Base-by-base conservation (phyloP, 1,140 invertebrate genomes). In the Tetragnatha versicolor region DNA sequence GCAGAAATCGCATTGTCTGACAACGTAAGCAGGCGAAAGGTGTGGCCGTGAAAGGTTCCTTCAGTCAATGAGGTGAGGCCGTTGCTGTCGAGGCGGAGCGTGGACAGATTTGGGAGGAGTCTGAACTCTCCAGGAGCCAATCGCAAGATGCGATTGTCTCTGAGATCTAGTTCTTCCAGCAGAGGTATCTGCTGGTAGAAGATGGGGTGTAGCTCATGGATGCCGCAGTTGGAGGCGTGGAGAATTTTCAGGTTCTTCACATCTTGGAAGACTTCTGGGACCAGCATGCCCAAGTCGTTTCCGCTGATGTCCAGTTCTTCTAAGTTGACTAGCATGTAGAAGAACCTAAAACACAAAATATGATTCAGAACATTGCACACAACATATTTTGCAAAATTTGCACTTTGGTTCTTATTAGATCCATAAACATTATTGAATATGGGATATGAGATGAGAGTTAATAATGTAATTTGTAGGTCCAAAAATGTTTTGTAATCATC, bases 31-130 rank as follows among this genome's bases (percentile, higher is more conserved):
- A 86, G 83, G 35, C 84, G 82, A 1, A 89, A 82, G 12, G 83
- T 66, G 81, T 86, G 84, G 81, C 89, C 89, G 49, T 88, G 88
- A 85, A 93, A 93, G 75, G 91, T 91, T 80, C 90, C 87, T 83
- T 93, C 92, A 20, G 91, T 86, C 35, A 93, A 87, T 10, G 77
- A 81, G 3, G 91, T 90, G 49, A 94, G 85, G 82, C 91, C 89
- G 86, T 94, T 94, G 29, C 92, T 92, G 82, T 93, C 91, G 80
- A 94, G 85, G 81, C 88, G 87, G 49, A 94, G 86, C 80, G 88
- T 88, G 81, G 89, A 89, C 37, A 94, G 85, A 31, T 84, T 81
- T 3, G 76, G 82, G 14, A 84, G 58, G 81, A 89, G 89, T 9
- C 79, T 53, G 17, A 70, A 93, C 63, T 83, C 82, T 37, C 55